phyloP scores from a whole-genome alignment of 2,113 vertebrate species.

The Dryoscopus gambensis region DNA sequence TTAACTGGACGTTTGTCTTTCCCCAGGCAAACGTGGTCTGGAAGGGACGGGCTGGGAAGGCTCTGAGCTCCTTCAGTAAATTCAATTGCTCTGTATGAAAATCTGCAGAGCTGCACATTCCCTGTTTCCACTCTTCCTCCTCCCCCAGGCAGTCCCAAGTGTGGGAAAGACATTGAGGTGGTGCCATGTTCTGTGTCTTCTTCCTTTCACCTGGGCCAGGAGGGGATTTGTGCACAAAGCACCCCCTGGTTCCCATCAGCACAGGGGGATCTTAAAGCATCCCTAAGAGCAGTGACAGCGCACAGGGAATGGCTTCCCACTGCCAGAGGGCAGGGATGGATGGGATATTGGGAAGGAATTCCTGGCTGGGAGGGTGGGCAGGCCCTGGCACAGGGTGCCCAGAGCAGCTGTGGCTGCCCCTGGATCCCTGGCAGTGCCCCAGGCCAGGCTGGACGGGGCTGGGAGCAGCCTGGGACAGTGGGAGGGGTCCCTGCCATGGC shows the following conservation, averaged over 20 bases:
- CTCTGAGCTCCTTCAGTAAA: background rate
- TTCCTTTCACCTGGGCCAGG: background rate
- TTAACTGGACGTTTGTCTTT: background rate
- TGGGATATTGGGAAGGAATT: background rate
- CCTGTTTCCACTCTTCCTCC: background rate
- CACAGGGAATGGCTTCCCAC: background rate
- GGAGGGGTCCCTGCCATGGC: background rate
- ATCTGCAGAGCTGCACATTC: background rate
- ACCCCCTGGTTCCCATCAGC: background rate
- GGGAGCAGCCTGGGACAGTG: background rate
- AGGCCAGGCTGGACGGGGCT: background rate
- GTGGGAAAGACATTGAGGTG: background rate
- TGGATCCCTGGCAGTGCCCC: background rate
- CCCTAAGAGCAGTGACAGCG: background rate
- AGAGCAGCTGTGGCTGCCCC: background rate
- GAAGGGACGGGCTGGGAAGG: background rate
- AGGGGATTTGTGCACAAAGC: background rate
- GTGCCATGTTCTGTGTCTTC: background rate
- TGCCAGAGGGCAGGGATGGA: background rate
- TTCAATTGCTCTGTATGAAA: background rate
- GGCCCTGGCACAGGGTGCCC: background rate
- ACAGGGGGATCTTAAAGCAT: background rate
- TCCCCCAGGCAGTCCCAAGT: background rate
- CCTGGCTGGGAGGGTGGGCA: fast-evolving
- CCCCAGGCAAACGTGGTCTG: background rate